These are phyloP conservation scores for Pipistrellus pipistrellus DNA, from an alignment of 2,797 vertebrate species.

Conservation along the genomic window DNA sequence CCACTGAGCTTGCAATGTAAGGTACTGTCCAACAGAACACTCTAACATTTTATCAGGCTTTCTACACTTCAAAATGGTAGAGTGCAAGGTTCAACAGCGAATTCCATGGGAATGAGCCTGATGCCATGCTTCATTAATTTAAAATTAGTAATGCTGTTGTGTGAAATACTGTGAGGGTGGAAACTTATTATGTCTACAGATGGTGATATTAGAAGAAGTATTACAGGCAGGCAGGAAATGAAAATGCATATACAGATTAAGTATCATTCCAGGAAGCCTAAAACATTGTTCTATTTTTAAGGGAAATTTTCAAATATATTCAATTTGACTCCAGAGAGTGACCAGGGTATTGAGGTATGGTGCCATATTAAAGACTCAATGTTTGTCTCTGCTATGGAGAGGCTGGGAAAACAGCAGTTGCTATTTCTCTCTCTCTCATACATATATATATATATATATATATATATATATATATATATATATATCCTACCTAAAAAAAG, in stretches of 20 bases:
- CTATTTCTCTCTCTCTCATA: too few relatives aligned
- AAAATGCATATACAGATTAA: constrained; percentile 7
- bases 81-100: background rate
- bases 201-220: background rate
- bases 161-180: background rate
- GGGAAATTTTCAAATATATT: background rate
- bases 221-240: background rate
- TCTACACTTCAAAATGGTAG: background rate
- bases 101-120: background rate
- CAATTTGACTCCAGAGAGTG: background rate
- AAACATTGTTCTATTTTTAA: background rate
- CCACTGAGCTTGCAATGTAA: background rate
- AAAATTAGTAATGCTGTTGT: background rate
- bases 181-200: background rate
- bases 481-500: too few relatives aligned
- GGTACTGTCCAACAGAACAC: background rate
- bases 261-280: background rate
- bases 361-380: background rate
- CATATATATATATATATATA: too few relatives aligned
- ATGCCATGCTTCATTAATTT: background rate
- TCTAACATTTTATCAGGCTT: background rate
- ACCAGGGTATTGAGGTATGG: background rate
- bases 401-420: background rate
- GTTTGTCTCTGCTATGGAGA: background rate
- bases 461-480: too few relatives aligned